A percentile compares a stretch with the other conserved stretches of the same genome.
These are phyloP conservation scores for Garrulus glandarius DNA, from an alignment of 2,797 vertebrate species.

Conservation along the genomic window DNA sequence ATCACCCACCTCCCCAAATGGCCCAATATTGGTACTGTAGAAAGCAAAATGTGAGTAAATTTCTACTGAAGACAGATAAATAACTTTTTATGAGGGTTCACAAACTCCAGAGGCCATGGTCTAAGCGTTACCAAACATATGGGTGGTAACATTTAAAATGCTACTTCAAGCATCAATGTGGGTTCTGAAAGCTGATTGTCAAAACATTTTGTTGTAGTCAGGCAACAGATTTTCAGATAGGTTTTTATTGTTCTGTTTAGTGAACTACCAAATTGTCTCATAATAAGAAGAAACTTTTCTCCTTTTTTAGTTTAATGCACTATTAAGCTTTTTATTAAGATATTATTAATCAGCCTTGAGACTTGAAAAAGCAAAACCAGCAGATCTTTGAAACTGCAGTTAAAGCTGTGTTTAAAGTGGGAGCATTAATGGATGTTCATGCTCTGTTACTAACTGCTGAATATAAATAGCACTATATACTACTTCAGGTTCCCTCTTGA, in stretches of 20 bases:
- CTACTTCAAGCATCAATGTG: background rate
- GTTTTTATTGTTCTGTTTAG: slow-evolving; percentile 50
- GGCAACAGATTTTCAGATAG: background rate
- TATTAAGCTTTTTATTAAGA: slow-evolving; percentile 69
- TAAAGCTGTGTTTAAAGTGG: slow-evolving; percentile 69
- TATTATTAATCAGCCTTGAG: slow-evolving; percentile 69
- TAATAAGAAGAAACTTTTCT: slow-evolving; percentile 34
- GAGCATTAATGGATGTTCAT: slow-evolving; percentile 66
- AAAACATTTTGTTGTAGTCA: background rate
- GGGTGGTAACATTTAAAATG: background rate
- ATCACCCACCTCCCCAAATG: background rate
- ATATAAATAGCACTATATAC: slow-evolving; percentile 42
- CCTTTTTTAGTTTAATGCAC: slow-evolving; percentile 52
- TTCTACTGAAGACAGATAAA: background rate
- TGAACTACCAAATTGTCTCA: slow-evolving; percentile 25
- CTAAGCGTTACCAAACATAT: background rate
- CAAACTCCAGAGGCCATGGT: background rate
- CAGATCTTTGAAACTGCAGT: slow-evolving; percentile 60
- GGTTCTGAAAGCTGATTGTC: background rate
- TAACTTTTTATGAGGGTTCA: background rate
- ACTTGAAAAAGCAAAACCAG: slow-evolving; percentile 61
- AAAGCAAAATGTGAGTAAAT: background rate
- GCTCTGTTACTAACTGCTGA: slow-evolving; percentile 60
- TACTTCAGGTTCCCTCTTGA: background rate
- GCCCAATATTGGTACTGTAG: background rate